Conservation (phyloP, 2,888 invertebrate species). For the Cosmia pyralina region DNA sequence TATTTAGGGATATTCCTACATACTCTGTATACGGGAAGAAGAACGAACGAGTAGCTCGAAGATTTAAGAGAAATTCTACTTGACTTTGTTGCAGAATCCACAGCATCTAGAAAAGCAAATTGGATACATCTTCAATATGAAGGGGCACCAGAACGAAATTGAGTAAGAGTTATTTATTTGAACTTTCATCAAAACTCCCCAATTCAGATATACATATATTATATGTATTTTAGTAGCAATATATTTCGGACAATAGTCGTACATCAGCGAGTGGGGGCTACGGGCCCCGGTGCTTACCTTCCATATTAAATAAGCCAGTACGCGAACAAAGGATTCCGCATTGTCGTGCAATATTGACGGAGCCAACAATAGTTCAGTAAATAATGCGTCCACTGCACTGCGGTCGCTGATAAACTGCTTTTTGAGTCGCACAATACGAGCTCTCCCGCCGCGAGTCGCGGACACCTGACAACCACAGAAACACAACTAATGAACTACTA, state of each 20-base stretch:
- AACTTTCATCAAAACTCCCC: too few species aligned
- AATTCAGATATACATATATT: not conserved
- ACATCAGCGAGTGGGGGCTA: not conserved
- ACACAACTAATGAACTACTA: slow-evolving; percentile 42
- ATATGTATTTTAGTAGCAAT: not conserved
- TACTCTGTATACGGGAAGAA: too few species aligned
- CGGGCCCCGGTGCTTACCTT: slow-evolving; percentile 44
- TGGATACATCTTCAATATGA: too few species aligned
- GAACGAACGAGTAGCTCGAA: too few species aligned
- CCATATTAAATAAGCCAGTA: slow-evolving; percentile 62
- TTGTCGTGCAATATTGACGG: slow-evolving; percentile 62
- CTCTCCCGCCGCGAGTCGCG: slow-evolving; percentile 19
- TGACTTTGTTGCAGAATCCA: too few species aligned
- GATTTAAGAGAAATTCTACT: too few species aligned
- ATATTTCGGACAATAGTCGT: slow-evolving; percentile 22
- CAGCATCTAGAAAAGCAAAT: too few species aligned
- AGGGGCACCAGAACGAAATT: too few species aligned
- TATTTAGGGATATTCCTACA: too few species aligned
- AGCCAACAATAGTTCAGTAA: slow-evolving; percentile 54
- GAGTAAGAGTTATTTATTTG: too few species aligned
- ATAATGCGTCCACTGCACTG: slow-evolving; percentile 53
- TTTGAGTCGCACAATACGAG: slow-evolving; percentile 55
- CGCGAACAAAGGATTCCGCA: slow-evolving; percentile 64
- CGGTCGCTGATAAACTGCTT: slow-evolving; percentile 56
- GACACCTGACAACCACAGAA: slow-evolving; percentile 48